Percentiles rank a stretch among this genome's conserved stretches.
Evolutionary conservation across 2,888 invertebrate species (phyloP).

Genomic region (Tipula lateralis): DNA sequence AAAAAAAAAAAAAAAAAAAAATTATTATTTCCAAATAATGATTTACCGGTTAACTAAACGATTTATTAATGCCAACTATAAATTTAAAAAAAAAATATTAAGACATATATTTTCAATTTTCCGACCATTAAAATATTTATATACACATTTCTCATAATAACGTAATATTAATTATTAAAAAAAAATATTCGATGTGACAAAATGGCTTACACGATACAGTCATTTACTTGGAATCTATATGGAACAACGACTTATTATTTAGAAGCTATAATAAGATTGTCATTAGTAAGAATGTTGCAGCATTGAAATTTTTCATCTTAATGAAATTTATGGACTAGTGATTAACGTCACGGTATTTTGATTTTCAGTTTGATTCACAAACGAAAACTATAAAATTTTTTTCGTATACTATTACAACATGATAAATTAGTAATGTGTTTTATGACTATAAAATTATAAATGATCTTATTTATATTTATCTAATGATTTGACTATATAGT

Average conservation of each 20-base stretch:
- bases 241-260: neutral
- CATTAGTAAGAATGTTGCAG: neutral
- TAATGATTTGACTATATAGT: neutral
- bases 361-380: neutral
- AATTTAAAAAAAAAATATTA: neutral
- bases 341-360: neutral
- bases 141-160: neutral
- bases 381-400: neutral
- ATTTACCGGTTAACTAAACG: neutral
- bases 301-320: neutral
- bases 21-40: neutral
- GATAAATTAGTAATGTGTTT: neutral
- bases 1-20: too few species aligned
- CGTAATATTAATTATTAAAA: neutral
- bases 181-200: neutral
- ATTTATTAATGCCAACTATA: neutral
- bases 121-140: neutral
- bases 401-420: neutral
- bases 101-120: neutral
- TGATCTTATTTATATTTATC: neutral
- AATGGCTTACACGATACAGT: neutral
- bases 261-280: neutral
- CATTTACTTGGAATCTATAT: neutral
- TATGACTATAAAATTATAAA: neutral
- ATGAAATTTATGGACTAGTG: constrained; percentile 2